Evolutionary conservation across 2,888 invertebrate species (phyloP).

Genomic region (Thera britannica): DNA sequence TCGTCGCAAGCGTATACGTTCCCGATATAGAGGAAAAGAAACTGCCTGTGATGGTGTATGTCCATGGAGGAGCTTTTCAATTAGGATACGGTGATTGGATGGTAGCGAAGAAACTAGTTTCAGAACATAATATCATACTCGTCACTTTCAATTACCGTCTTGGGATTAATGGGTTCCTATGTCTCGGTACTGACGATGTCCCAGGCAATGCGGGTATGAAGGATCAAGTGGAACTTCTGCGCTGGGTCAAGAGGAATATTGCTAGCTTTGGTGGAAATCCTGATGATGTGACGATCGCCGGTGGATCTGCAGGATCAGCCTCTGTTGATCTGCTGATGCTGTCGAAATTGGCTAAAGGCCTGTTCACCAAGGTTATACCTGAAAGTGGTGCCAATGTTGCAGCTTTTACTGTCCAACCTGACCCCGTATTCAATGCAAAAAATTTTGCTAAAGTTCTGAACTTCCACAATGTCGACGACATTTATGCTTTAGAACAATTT

Average conservation of each 20-base stretch:
- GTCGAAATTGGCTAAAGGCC: slow-evolving; percentile 55
- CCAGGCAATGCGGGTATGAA: slow-evolving; percentile 73
- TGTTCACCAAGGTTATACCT: slow-evolving; percentile 61
- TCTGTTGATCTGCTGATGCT: slow-evolving; percentile 60
- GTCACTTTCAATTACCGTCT: slow-evolving; percentile 66
- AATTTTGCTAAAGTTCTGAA: slow-evolving; percentile 54
- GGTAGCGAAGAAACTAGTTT: slow-evolving; percentile 49
- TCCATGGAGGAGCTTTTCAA: slow-evolving; percentile 74
- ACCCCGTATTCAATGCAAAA: slow-evolving; percentile 58
- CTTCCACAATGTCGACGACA: slow-evolving; percentile 52
- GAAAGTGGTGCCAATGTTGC: slow-evolving; percentile 58
- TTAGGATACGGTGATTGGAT: slow-evolving; percentile 56
- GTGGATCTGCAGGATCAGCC: slow-evolving; percentile 60
- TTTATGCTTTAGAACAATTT: slow-evolving; percentile 57
- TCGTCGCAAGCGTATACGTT: slow-evolving; percentile 63
- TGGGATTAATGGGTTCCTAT: slow-evolving; percentile 60
- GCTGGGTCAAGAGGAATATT: slow-evolving; percentile 64
- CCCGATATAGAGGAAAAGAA: slow-evolving; percentile 53
- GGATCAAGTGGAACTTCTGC: slow-evolving; percentile 63
- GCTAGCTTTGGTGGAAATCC: slow-evolving; percentile 65
- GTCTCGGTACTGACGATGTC: slow-evolving; percentile 59
- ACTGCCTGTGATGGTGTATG: slow-evolving; percentile 66
- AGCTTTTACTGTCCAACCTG: slow-evolving; percentile 51
- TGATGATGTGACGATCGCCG: slow-evolving; percentile 59
- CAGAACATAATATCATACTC: slow-evolving; percentile 51